A percentile compares a stretch with the other conserved stretches of the same genome.
Conservation (phyloP, 2,888 invertebrate species). For the Platycnemis pennipes region DNA sequence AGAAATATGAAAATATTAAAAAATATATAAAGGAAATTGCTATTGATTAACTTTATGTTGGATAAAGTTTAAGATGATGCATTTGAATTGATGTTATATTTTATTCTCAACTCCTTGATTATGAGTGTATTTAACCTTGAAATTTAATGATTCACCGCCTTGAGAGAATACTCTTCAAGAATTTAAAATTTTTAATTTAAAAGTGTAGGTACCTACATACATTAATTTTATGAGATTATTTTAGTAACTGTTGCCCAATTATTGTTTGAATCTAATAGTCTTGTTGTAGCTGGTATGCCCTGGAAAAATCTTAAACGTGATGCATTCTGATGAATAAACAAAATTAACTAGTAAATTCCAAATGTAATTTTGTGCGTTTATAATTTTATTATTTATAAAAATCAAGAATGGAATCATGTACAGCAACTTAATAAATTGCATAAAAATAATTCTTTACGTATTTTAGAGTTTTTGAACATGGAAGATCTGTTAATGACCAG, state of each 20-base stretch:
- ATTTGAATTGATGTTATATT: background rate
- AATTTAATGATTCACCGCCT: background rate
- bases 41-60: background rate
- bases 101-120: background rate
- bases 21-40: background rate
- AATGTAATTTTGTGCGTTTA: constrained; percentile 5
- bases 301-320: background rate
- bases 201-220: background rate
- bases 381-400: constrained; percentile 31
- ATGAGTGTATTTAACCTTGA: background rate
- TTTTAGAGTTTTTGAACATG: constrained; percentile 3
- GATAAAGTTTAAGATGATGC: background rate
- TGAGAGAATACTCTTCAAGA: background rate
- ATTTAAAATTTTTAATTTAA: background rate
- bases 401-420: background rate
- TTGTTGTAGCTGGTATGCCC: constrained; percentile 18
- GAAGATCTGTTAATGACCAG: constrained; percentile 33
- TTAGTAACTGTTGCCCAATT: background rate
- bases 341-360: background rate
- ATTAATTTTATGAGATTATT: background rate
- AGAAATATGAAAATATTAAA: background rate
- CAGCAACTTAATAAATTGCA: background rate
- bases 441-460: constrained; percentile 15
- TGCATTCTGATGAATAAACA: background rate
- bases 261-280: background rate